phyloP scores from a whole-genome alignment of 1,140 invertebrate genomes.

The Bombus difficillimus region DNA sequence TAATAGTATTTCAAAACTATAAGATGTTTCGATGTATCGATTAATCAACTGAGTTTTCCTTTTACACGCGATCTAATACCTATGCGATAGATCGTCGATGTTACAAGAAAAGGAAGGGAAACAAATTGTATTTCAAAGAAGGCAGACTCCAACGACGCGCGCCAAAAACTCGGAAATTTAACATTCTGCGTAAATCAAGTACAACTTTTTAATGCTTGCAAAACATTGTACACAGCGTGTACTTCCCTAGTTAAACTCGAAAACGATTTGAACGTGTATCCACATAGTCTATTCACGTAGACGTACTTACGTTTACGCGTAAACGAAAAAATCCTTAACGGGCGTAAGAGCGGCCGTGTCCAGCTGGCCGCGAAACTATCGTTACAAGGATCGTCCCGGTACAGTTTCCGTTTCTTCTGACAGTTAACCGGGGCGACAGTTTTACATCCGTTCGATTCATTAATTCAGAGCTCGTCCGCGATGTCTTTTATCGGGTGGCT shows the following conservation, averaged over 20 bases:
- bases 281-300: background rate
- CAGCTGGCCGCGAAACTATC: constrained; percentile 32
- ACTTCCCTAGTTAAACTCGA: background rate
- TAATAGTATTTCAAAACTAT: too few species aligned
- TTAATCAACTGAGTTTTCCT: background rate
- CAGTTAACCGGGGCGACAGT: constrained; percentile 49
- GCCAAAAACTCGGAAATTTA: background rate
- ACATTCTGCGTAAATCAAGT: background rate
- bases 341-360: background rate
- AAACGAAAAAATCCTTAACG: background rate
- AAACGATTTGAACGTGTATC: background rate
- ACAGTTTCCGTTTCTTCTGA: constrained; percentile 48
- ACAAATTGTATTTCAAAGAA: background rate
- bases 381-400: background rate
- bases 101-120: background rate
- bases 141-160: background rate
- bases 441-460: constrained; percentile 61
- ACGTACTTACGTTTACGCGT: background rate
- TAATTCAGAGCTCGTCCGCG: constrained; percentile 66
- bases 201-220: background rate
- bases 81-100: background rate
- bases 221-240: background rate
- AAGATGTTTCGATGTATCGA: background rate
- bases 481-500: constrained; percentile 58
- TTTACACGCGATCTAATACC: background rate